Evolutionary conservation across 2,888 invertebrate species (phyloP).

Genomic region (Corbicula japonica): DNA sequence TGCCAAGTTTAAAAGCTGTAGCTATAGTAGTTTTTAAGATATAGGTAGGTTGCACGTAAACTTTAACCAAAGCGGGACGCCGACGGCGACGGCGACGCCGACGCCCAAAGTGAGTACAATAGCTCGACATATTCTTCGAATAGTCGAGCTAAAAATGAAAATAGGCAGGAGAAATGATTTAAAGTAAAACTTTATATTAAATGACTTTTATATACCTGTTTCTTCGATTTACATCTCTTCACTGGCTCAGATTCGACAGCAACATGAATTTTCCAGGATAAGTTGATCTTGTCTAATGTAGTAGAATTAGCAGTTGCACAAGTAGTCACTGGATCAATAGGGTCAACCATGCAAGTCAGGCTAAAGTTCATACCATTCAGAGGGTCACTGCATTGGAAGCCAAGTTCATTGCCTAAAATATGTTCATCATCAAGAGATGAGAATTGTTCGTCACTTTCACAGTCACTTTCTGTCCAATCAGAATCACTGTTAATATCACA

Average conservation of each 20-base stretch:
- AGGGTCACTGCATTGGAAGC: slow-evolving; percentile 29
- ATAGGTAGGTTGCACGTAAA: too few relatives aligned
- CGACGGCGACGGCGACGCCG: too few relatives aligned
- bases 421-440: slow-evolving; percentile 38
- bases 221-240: not conserved
- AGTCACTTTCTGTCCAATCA: slow-evolving; percentile 63
- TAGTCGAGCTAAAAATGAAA: too few relatives aligned
- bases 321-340: not conserved
- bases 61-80: too few relatives aligned
- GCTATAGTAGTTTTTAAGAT: too few relatives aligned
- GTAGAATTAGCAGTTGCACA: slow-evolving; percentile 16
- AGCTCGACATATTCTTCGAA: too few relatives aligned
- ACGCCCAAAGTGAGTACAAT: too few relatives aligned
- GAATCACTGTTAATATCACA: slow-evolving; percentile 61
- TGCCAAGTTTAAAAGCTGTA: too few relatives aligned
- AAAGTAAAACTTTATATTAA: not conserved
- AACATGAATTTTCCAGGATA: slow-evolving; percentile 66
- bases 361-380: slow-evolving; percentile 51
- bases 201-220: not conserved
- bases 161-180: too few relatives aligned
- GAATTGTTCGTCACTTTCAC: slow-evolving; percentile 48
- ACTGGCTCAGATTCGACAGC: slow-evolving; percentile 21
- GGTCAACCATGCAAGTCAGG: slow-evolving; percentile 57
- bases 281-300: slow-evolving; percentile 66
- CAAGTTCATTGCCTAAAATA: too few relatives aligned